Conservation (phyloP, 2,888 invertebrate genomes). For the Deroplatys truncata region DNA sequence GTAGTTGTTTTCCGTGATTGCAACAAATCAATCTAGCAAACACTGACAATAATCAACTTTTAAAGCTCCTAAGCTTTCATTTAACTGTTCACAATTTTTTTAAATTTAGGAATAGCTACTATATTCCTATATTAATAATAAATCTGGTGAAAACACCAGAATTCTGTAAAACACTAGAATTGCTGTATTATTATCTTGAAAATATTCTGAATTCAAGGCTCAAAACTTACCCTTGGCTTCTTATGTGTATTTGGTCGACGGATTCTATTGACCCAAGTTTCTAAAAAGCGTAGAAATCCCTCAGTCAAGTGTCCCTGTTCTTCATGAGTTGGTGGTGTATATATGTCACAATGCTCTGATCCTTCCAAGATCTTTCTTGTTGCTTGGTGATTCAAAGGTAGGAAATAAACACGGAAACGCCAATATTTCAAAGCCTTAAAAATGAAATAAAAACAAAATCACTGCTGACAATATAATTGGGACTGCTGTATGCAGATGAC, state of each 20-base stretch:
- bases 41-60: too few relatives aligned
- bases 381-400: constrained; percentile 77
- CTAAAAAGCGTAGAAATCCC: constrained; percentile 77
- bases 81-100: too few relatives aligned
- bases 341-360: constrained; percentile 75
- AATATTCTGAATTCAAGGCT: background rate
- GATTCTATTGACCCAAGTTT: constrained; percentile 84
- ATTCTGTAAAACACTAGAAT: too few relatives aligned
- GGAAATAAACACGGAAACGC: constrained; percentile 83
- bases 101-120: too few relatives aligned
- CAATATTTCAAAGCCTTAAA: constrained; percentile 77
- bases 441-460: constrained; percentile 31
- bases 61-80: too few relatives aligned
- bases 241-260: constrained; percentile 65
- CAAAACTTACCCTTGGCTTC: constrained; percentile 67
- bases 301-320: constrained; percentile 59
- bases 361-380: constrained; percentile 71
- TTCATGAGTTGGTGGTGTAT: constrained; percentile 59
- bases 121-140: too few relatives aligned
- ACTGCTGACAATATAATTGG: background rate
- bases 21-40: too few relatives aligned
- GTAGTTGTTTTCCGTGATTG: too few relatives aligned
- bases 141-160: too few relatives aligned
- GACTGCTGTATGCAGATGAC: too few relatives aligned
- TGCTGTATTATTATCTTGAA: too few relatives aligned